phyloP scores from a whole-genome alignment of 2,797 vertebrate genomes.

The Intellagama lesueurii region DNA sequence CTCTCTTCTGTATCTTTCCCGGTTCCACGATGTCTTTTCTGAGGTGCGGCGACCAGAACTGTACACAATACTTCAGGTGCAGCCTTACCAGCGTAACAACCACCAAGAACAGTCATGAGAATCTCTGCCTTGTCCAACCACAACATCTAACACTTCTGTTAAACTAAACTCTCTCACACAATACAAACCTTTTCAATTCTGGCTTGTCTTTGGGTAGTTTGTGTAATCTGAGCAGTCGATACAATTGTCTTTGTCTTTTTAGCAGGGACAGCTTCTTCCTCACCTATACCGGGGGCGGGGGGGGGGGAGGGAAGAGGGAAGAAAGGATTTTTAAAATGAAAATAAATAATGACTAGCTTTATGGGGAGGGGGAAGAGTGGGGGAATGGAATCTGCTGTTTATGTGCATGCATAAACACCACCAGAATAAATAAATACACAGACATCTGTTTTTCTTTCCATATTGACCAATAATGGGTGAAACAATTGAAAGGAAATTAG shows the following conservation, averaged over 20 bases:
- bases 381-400: constrained; percentile 9
- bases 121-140: not conserved
- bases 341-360: constrained; percentile 23
- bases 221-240: constrained; percentile 92
- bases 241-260: constrained; percentile 96
- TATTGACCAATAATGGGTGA: constrained; percentile 9
- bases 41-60: no score
- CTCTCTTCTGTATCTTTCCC: no score
- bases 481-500: constrained; percentile 36
- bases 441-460: constrained; percentile 32
- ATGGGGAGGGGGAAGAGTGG: not conserved
- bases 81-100: constrained; percentile 2
- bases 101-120: constrained; percentile 30
- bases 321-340: not conserved
- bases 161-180: constrained; percentile 44
- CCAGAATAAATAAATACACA: constrained; percentile 28
- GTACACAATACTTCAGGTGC: no score
- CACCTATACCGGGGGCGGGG: constrained; percentile 67
- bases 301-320: constrained; percentile 26
- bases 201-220: constrained; percentile 85
- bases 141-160: not conserved
- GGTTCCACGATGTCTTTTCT: no score
- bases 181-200: constrained; percentile 88
- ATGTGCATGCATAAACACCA: not conserved
- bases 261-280: constrained; percentile 90